Conservation (phyloP, 2,888 invertebrate species). For the Heteromyza rotundicornis region DNA sequence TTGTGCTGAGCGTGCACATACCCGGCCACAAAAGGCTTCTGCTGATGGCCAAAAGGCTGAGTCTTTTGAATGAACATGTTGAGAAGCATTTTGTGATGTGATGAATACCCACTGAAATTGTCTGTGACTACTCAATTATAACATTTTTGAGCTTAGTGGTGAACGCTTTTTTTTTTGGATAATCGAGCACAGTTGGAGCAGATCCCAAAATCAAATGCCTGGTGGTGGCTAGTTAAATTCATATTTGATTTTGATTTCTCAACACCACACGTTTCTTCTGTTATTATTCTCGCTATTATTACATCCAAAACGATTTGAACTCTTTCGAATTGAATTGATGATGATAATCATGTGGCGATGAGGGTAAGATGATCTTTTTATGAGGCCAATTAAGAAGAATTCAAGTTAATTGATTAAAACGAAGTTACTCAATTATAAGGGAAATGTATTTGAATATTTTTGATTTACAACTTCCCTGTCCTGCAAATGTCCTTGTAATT, state of each 20-base stretch:
- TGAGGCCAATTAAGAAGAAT: not conserved
- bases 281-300: not conserved
- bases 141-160: not conserved
- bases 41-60: too few species aligned
- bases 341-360: not conserved
- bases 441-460: too few species aligned
- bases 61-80: not conserved
- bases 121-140: conserved; percentile 4
- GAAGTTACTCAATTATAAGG: too few species aligned
- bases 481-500: not conserved
- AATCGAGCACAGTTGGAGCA: not conserved
- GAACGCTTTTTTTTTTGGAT: not conserved
- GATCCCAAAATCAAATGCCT: not conserved
- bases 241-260: not conserved
- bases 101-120: not conserved
- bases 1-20: conserved; percentile 35
- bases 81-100: not conserved
- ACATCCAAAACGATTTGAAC: not conserved
- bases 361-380: not conserved
- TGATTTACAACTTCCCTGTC: not conserved
- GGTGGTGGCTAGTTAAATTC: not conserved
- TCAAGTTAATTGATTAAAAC: not conserved
- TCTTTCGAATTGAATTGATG: not conserved
- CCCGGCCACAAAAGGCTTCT: not conserved
- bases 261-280: conserved; percentile 1